A percentile compares a stretch with the other conserved stretches of the same genome.
Evolutionary conservation across 2,797 vertebrate genomes (phyloP).

Genomic region (Octomys mimax): DNA sequence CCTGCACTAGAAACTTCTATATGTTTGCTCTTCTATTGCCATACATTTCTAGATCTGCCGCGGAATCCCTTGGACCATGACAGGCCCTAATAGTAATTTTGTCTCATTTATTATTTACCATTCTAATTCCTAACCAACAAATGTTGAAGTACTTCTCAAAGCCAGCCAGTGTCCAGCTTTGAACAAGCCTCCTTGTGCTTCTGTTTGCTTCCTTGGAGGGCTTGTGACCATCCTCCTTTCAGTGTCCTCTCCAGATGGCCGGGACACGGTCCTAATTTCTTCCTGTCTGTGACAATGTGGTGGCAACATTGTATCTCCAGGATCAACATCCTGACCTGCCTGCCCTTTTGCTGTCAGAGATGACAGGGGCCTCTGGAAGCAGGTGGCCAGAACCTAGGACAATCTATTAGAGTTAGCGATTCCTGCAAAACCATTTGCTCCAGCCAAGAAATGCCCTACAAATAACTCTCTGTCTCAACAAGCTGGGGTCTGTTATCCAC

Average conservation of each 20-base stretch:
- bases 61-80: neutral
- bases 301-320: neutral
- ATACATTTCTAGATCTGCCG: neutral
- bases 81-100: neutral
- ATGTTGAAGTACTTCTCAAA: conserved; percentile 28
- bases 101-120: neutral
- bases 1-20: neutral
- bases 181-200: neutral
- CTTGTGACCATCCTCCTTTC: neutral
- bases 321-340: conserved; percentile 27
- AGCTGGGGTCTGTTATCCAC: conserved; percentile 80
- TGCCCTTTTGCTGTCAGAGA: conserved; percentile 77
- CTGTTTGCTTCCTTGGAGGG: neutral
- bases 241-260: conserved; percentile 52
- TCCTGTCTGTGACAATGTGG: conserved; percentile 7
- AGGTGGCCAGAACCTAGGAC: conserved; percentile 3
- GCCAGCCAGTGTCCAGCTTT: neutral
- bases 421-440: conserved; percentile 79
- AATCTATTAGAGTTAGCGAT: conserved; percentile 76
- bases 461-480: conserved; percentile 77
- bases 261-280: conserved; percentile 11
- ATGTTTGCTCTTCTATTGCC: neutral
- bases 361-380: conserved; percentile 70
- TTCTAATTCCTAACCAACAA: conserved; percentile 5
- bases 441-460: conserved; percentile 79